Base-by-base conservation (phyloP, 2,113 vertebrate genomes). In the Perca fluviatilis region DNA sequence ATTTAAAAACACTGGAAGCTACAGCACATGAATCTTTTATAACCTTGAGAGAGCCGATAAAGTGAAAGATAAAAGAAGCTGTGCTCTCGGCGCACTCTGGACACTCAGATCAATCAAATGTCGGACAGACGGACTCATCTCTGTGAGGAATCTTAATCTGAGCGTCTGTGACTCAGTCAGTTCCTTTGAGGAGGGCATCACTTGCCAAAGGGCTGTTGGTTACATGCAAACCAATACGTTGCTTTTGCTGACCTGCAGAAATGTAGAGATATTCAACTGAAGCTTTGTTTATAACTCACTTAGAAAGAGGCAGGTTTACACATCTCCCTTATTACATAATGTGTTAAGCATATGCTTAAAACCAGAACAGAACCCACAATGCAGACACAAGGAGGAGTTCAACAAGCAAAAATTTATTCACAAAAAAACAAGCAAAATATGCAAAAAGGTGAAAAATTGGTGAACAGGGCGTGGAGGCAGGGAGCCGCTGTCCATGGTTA, bases 1-100 rank as follows among this genome's bases (percentile, higher is more conserved):
- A 92, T 91, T 87, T 89, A 91, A 91, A 93, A 75, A 77, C 87
- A 89, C 62, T 80, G 84, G 82, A 86, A 82, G 88, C 66, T 87
- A 83, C 56, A 53, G 80, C 27, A 21, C 91, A 95, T 94, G 86
- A 95, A 95, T 95, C 83, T 93, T 95, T 94, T 88, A 94, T 95
- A 86, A 90, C 84, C 87, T 87, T 56, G 80, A 82, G 83, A 86
- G 88, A 77, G 72, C 85, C 80, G 86, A 86, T 77, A 91, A 88
- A 93, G 92, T 88, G 80, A 86, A 90, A 93, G 84, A 93, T 82
- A 94, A 93, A 90, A 91, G 85, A 82, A 75, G 85, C 74, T 77
- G 58, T 57, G 76, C 82, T 86, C 78, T 43, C 49, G 49, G 76
- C 54, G 70, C 83, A 74, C 57, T 73, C 71, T n/a, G 80, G 74